A percentile compares a stretch with the other conserved stretches of the same genome.
These are phyloP conservation scores for Oxystoma pomonae DNA, from an alignment of 2,888 invertebrate species.

Conservation along the genomic window DNA sequence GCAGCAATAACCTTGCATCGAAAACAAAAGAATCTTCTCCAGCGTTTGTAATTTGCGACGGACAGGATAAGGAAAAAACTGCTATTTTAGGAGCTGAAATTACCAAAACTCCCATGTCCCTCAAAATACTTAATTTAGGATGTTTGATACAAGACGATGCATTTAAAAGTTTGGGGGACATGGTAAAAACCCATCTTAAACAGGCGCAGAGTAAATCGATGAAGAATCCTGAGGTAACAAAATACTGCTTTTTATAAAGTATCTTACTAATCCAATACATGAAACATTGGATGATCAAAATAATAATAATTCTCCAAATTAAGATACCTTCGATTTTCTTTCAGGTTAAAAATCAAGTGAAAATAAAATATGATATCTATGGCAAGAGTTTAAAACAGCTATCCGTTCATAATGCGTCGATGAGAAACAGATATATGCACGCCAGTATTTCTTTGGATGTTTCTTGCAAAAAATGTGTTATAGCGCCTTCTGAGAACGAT, in stretches of 20 bases:
- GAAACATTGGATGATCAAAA: no score
- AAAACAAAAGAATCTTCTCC: not conserved
- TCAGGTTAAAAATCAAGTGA: conserved; percentile 22
- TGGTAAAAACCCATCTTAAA: not conserved
- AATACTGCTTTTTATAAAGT: no score
- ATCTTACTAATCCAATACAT: no score
- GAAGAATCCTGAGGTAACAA: not conserved
- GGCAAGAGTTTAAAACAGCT: conserved; percentile 23
- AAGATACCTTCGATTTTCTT: no score
- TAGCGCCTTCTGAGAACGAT: conserved; percentile 11
- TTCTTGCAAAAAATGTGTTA: conserved; percentile 20
- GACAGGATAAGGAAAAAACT: not conserved
- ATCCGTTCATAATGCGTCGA: conserved; percentile 11
- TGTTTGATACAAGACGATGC: not conserved
- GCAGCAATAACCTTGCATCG: not conserved
- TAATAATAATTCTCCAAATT: no score
- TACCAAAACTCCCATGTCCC: not conserved
- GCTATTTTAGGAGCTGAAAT: not conserved
- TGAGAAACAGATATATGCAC: conserved; percentile 14
- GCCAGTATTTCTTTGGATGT: conserved; percentile 26
- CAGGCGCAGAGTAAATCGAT: not conserved
- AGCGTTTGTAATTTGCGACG: not conserved
- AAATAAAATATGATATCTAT: conserved; percentile 26
- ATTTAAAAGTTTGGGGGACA: not conserved
- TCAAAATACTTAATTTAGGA: not conserved